phyloP scores from a whole-genome alignment of 2,888 invertebrate genomes.

The Hypena proboscidalis region DNA sequence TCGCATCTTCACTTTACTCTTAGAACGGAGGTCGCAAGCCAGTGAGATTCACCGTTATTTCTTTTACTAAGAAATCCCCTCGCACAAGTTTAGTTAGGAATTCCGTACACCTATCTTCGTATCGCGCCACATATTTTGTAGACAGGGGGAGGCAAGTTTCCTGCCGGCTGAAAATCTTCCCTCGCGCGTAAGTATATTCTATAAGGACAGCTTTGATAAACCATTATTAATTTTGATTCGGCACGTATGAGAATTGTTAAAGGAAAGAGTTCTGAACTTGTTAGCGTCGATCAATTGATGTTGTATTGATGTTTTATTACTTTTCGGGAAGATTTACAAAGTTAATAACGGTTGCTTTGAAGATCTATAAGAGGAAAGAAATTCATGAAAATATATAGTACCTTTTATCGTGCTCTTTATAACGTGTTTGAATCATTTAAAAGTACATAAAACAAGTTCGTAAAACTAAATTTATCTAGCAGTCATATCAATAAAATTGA shows the following conservation, averaged over 20 bases:
- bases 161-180: constrained; percentile 60
- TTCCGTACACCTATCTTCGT: constrained; percentile 72
- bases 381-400: too few relatives aligned
- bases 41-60: constrained; percentile 64
- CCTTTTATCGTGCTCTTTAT: too few relatives aligned
- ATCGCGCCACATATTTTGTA: constrained; percentile 72
- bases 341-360: too few relatives aligned
- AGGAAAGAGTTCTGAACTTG: neutral
- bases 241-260: constrained; percentile 5
- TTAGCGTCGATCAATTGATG: neutral
- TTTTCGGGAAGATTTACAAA: too few relatives aligned
- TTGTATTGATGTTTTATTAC: too few relatives aligned
- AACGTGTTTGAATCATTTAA: too few relatives aligned
- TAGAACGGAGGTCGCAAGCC: constrained; percentile 54
- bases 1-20: constrained; percentile 39
- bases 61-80: constrained; percentile 68
- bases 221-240: constrained; percentile 35
- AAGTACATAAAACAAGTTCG: too few relatives aligned
- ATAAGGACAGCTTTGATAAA: constrained; percentile 36
- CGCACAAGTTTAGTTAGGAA: constrained; percentile 73
- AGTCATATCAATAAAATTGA: too few relatives aligned
- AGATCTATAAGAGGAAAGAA: too few relatives aligned
- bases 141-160: constrained; percentile 60
- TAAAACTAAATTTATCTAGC: too few relatives aligned
- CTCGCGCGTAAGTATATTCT: constrained; percentile 36